Conservation (phyloP, 1,140 invertebrate genomes). For the Brachystomella parvula region DNA sequence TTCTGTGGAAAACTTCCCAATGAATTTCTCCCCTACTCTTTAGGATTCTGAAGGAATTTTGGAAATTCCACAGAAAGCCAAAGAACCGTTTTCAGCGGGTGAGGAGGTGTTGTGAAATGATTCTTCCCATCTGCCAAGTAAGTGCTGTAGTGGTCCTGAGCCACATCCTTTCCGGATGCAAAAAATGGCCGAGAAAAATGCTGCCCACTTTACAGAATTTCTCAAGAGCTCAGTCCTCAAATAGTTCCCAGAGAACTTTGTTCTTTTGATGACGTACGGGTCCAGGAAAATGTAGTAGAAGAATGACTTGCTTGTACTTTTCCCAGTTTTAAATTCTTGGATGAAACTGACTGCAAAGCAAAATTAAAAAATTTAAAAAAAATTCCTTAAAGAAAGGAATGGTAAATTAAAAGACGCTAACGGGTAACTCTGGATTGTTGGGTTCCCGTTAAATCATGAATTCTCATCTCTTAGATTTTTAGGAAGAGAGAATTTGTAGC, state of each 20-base stretch:
- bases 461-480: no score
- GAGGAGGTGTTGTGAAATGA: not conserved
- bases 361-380: no score
- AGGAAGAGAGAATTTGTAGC: no score
- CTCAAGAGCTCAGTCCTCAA: slow-evolving; percentile 30
- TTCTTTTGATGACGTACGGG: slow-evolving; percentile 31
- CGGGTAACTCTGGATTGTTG: no score
- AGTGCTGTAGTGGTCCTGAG: slow-evolving; percentile 29
- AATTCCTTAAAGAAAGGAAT: no score
- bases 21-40: no score
- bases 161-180: slow-evolving; percentile 35
- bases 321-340: slow-evolving; percentile 12
- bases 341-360: no score
- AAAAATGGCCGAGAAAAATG: slow-evolving; percentile 33
- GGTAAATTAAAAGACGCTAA: no score
- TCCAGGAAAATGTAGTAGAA: slow-evolving; percentile 35
- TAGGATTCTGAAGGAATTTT: no score
- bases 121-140: slow-evolving; percentile 32
- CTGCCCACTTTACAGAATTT: slow-evolving; percentile 32
- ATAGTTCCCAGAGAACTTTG: slow-evolving; percentile 35
- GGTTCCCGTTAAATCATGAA: slow-evolving; percentile 24
- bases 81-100: no score
- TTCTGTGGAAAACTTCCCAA: no score
- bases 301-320: slow-evolving; percentile 29
- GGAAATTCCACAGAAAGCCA: no score